These are phyloP conservation scores for Pachypsylla venusta DNA, from an alignment of 1,140 invertebrate genomes.

Conservation along the genomic window DNA sequence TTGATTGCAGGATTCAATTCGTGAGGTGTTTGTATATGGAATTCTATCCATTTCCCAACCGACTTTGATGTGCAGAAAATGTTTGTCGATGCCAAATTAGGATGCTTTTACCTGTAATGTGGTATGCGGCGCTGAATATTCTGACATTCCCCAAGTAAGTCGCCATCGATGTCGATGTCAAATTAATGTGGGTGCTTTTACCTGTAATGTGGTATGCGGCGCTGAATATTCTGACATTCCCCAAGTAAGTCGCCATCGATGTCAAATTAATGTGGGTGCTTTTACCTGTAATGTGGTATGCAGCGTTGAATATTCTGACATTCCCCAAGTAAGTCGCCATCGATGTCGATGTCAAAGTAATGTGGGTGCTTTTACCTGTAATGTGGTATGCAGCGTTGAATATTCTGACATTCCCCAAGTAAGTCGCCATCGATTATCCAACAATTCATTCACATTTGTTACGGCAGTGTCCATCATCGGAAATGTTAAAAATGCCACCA, in stretches of 20 bases:
- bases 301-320: conserved; percentile 54
- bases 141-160: conserved; percentile 57
- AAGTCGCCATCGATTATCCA: conserved; percentile 39
- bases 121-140: conserved; percentile 54
- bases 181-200: too few species aligned
- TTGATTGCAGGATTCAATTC: too few species aligned
- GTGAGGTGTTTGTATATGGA: too few species aligned
- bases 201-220: conserved; percentile 49
- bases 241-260: conserved; percentile 50
- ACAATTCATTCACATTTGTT: conserved; percentile 51
- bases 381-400: conserved; percentile 53
- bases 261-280: too few species aligned
- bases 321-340: conserved; percentile 50
- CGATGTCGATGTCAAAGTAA: too few species aligned
- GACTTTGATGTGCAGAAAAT: too few species aligned
- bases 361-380: conserved; percentile 37
- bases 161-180: conserved; percentile 36
- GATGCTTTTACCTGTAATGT: conserved; percentile 47
- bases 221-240: conserved; percentile 54
- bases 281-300: conserved; percentile 48
- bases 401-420: conserved; percentile 59
- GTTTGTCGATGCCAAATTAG: too few species aligned
- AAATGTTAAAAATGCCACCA: conserved; percentile 86
- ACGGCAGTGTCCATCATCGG: conserved; percentile 67
- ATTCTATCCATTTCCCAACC: too few species aligned